A percentile compares a stretch with the other conserved stretches of the same genome.
Conservation (phyloP, 1,140 invertebrate species). For the Cylas formicarius region DNA sequence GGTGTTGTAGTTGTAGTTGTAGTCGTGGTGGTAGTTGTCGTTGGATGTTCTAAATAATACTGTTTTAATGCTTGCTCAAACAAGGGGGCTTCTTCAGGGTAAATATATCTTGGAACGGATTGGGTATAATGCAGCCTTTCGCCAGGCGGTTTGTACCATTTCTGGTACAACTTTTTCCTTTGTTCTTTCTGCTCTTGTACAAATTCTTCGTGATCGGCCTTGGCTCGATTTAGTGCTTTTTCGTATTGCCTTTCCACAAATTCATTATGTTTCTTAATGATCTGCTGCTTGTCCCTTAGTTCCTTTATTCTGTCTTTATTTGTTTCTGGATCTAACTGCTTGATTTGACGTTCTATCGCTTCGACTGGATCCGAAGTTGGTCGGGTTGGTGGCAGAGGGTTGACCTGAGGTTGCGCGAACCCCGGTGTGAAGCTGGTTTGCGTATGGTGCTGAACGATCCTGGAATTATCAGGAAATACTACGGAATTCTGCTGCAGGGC, state of each 20-base stretch:
- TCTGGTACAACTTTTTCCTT: constrained; percentile 43
- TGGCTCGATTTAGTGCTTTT: constrained; percentile 58
- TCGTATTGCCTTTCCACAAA: constrained; percentile 62
- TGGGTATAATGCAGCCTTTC: constrained; percentile 19
- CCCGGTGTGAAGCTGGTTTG: constrained; percentile 40
- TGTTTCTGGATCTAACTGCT: constrained; percentile 48
- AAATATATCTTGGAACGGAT: constrained; percentile 35
- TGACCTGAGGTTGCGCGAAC: constrained; percentile 23
- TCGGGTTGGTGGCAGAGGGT: constrained; percentile 34
- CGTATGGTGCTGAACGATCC: constrained; percentile 36
- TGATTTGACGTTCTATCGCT: constrained; percentile 41
- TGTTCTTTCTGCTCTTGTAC: constrained; percentile 48
- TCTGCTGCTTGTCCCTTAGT: constrained; percentile 53
- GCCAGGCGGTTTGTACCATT: constrained; percentile 35
- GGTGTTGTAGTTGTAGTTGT: constrained; percentile 41
- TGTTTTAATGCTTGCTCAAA: constrained; percentile 45
- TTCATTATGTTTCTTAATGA: constrained; percentile 62
- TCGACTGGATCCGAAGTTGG: constrained; percentile 35
- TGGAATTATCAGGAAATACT: constrained; percentile 13
- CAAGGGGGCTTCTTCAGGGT: constrained; percentile 42
- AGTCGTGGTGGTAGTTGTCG: constrained; percentile 43
- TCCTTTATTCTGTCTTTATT: constrained; percentile 54
- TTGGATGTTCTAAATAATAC: constrained; percentile 47
- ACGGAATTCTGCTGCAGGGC: constrained; percentile 17
- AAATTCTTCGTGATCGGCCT: constrained; percentile 57